Percentiles rank a stretch among this genome's conserved stretches.
Evolutionary conservation across 1,140 invertebrate species (phyloP).

Genomic region (Propsilocerus akamusi): DNA sequence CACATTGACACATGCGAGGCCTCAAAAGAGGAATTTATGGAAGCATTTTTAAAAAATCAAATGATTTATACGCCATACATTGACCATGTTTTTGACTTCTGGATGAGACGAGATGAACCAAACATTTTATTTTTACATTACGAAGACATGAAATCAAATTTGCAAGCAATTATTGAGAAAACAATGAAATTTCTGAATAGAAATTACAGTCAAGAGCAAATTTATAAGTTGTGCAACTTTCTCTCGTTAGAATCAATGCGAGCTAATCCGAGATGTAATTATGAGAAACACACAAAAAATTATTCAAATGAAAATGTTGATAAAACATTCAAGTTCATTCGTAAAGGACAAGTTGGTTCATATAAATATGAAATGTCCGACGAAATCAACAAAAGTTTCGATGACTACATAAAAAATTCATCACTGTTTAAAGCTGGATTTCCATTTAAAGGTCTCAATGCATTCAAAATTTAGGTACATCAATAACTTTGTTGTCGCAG

Average conservation of each 20-base stretch:
- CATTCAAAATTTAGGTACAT: no score
- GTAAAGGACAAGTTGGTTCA: constrained; percentile 66
- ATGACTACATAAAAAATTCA: constrained; percentile 53
- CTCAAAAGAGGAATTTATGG: not conserved
- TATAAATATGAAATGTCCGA: constrained; percentile 65
- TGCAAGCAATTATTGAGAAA: constrained; percentile 29
- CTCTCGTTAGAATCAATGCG: constrained; percentile 20
- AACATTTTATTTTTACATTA: constrained; percentile 34
- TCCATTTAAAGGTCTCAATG: no score
- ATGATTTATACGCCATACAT: constrained; percentile 29
- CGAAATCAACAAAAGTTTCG: constrained; percentile 46
- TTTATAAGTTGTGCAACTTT: constrained; percentile 31
- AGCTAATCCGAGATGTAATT: not conserved
- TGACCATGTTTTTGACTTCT: constrained; percentile 28
- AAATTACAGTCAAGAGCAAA: constrained; percentile 27
- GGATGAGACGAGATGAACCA: constrained; percentile 23
- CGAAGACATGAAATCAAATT: constrained; percentile 36
- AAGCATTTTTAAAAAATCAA: not conserved
- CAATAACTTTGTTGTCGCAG: no score
- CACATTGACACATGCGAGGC: constrained; percentile 23
- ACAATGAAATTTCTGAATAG: constrained; percentile 37
- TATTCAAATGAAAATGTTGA: not conserved
- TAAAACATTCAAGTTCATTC: constrained; percentile 40
- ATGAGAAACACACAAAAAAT: not conserved
- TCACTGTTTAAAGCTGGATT: no score